Percentiles rank a stretch among this genome's conserved stretches.
phyloP scores from a whole-genome alignment of 1,140 invertebrate genomes.

The Schmidtea mediterranea region DNA sequence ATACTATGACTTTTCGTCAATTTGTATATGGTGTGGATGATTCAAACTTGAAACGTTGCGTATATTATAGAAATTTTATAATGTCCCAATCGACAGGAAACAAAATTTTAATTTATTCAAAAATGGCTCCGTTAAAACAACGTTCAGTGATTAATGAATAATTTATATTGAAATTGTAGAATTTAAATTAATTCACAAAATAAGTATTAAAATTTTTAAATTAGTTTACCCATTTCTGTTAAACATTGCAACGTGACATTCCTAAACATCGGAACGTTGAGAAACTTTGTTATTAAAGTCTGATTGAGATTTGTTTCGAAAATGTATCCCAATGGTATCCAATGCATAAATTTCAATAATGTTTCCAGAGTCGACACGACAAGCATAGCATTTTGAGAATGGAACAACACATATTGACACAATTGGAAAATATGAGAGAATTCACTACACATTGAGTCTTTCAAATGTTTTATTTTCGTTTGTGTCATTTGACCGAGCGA shows the following conservation, averaged over 20 bases:
- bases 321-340: conserved; percentile 96
- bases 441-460: conserved; percentile 96
- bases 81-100: too few species aligned
- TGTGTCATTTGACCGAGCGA: conserved; percentile 87
- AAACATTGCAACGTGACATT: conserved; percentile 92
- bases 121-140: too few species aligned
- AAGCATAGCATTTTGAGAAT: conserved; percentile 74
- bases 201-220: too few species aligned
- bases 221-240: conserved; percentile 69
- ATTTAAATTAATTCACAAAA: too few species aligned
- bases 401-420: conserved; percentile 80
- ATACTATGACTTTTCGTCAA: too few species aligned
- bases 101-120: too few species aligned
- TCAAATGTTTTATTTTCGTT: conserved; percentile 90
- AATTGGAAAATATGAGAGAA: conserved; percentile 91
- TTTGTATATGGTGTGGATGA: too few species aligned
- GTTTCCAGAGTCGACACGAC: conserved; percentile 81
- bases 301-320: conserved; percentile 91
- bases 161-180: too few species aligned
- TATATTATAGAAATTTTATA: too few species aligned
- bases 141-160: too few species aligned
- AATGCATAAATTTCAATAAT: conserved; percentile 78
- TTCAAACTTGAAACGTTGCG: too few species aligned
- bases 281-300: conserved; percentile 53
- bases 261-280: conserved; percentile 82